Base-by-base conservation (phyloP, 1,140 invertebrate genomes). In the Copidosoma floridanum region DNA sequence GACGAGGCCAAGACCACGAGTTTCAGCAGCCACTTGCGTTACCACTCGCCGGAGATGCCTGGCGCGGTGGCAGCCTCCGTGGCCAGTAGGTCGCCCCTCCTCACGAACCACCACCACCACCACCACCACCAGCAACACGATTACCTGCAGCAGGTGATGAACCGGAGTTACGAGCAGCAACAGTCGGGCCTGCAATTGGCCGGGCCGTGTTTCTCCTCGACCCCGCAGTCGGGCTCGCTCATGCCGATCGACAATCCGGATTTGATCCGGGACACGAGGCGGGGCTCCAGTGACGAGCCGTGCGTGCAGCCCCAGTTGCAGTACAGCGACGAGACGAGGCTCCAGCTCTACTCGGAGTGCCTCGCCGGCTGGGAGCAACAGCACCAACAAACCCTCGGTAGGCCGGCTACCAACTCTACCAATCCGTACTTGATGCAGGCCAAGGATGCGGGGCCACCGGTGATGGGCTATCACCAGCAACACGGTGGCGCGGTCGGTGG, bases 401-500 rank as follows among this genome's bases (percentile, higher is more conserved):
- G 58, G 50, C 53, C 57, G 20, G 63, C 70, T n/a, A n/a, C 29
- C 3, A 61, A 71, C 5, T 69, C 65, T 54, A 70, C 68, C 69
- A 84, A 70, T 40, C 72, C 75, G 16, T 93, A 93, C 73, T 88
- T 89, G n/a, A n/a, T n/a, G n/a, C n/a, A n/a, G 1, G 79, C 87
- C 10, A 91, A 93, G 75, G 93, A 92, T 89, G 7, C 79, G 91
- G 52, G 90, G 90, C 0, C 84, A 90, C 64, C 82, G 84, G 29
- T 77, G 50, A 12, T n/a, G n/a, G n/a, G n/a, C n/a, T n/a, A n/a
- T n/a, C 37, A 40, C 24, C 37, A 53, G 12, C 0, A 3, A 16
- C 37, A 51, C 3, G 32, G 41, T 24, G 35, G 43, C n/a, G 14
- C 69, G 71, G 67, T 69, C 71, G 68, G 71, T 68, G 54, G 43